These are phyloP conservation scores for Callyntrura sp. DNA, from an alignment of 2,888 invertebrate species.

Conservation along the genomic window DNA sequence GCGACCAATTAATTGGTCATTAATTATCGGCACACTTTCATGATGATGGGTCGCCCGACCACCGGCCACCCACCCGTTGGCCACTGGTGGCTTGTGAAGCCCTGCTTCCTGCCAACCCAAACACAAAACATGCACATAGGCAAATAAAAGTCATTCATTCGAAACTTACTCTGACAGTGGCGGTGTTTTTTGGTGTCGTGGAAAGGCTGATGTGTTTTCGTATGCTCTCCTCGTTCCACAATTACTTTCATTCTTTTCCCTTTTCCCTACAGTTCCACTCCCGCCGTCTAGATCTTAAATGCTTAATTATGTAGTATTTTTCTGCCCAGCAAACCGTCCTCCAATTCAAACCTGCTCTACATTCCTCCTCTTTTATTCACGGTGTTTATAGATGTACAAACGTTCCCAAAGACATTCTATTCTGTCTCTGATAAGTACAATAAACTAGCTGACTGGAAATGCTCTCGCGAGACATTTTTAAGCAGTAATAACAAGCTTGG, in stretches of 20 bases:
- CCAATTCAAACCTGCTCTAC: background rate
- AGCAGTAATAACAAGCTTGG: background rate
- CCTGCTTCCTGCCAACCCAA: background rate
- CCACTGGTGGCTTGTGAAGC: background rate
- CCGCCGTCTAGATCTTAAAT: background rate
- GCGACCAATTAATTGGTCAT: too few relatives aligned
- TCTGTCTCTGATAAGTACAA: conserved; percentile 83
- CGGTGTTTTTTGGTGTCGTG: conserved; percentile 11
- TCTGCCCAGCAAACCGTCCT: background rate
- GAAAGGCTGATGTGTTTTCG: conserved; percentile 65
- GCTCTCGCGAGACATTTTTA: conserved; percentile 69
- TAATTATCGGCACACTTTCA: too few relatives aligned
- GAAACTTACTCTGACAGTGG: background rate
- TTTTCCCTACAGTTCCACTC: conserved; percentile 9
- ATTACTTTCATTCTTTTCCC: conserved; percentile 82
- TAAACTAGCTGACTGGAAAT: conserved; percentile 77
- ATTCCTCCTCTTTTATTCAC: conserved; percentile 16
- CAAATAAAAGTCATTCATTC: conserved; percentile 28
- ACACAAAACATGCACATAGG: background rate
- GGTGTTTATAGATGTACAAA: background rate
- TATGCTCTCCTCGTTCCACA: conserved; percentile 83
- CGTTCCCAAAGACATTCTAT: conserved; percentile 60
- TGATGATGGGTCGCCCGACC: too few relatives aligned
- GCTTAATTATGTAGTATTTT: conserved; percentile 58
- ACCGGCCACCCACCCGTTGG: background rate